Evolutionary conservation across 2,888 invertebrate species (phyloP).

Genomic region (Tiliacea citrago): DNA sequence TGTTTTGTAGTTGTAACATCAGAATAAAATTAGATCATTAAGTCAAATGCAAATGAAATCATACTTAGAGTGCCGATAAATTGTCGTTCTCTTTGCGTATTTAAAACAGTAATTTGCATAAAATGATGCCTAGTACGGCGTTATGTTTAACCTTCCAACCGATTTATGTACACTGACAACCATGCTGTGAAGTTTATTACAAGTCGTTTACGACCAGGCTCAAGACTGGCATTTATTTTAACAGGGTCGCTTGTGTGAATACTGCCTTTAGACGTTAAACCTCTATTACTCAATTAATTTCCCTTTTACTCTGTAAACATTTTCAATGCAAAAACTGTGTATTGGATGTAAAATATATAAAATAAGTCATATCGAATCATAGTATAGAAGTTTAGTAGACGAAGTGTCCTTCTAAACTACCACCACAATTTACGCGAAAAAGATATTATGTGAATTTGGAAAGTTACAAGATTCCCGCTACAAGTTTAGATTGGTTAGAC

Average conservation of each 20-base stretch:
- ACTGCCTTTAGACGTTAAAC: constrained; percentile 36
- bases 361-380: background rate
- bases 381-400: background rate
- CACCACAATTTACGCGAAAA: constrained; percentile 4
- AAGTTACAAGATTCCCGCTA: constrained; percentile 36
- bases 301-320: background rate
- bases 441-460: constrained; percentile 30
- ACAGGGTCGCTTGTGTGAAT: constrained; percentile 47
- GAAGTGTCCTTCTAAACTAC: background rate
- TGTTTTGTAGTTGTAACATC: background rate
- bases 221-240: constrained; percentile 57
- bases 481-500: constrained; percentile 64
- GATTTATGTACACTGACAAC: constrained; percentile 52
- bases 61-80: constrained; percentile 70
- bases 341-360: background rate
- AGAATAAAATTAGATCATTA: background rate
- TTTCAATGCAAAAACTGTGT: background rate
- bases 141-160: constrained; percentile 52
- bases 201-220: constrained; percentile 53
- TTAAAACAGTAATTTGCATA: constrained; percentile 74
- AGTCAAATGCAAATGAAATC: constrained; percentile 64
- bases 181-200: constrained; percentile 63
- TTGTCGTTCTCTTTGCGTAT: constrained; percentile 71
- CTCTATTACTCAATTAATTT: constrained; percentile 29
- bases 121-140: constrained; percentile 63